These are phyloP conservation scores for Drosophila paramelanica DNA, from an alignment of 2,888 invertebrate genomes.

Conservation along the genomic window DNA sequence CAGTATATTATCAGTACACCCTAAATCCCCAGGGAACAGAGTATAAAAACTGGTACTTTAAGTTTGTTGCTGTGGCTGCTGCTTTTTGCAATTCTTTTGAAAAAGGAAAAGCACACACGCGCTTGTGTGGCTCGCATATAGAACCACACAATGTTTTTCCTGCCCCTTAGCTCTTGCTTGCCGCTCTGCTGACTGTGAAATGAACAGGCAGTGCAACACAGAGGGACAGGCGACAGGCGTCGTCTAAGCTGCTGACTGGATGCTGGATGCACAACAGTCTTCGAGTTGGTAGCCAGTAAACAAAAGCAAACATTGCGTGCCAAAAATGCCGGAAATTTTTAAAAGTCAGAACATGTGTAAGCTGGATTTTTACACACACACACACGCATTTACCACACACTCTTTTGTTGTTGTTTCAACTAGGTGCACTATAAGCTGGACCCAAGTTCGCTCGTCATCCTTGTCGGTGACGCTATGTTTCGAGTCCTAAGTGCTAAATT, in stretches of 20 bases:
- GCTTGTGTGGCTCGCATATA: background rate
- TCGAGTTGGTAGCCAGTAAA: constrained; percentile 65
- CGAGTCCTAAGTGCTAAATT: constrained; percentile 77
- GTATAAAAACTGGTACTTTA: constrained; percentile 12
- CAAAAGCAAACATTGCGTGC: constrained; percentile 79
- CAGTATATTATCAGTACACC: background rate
- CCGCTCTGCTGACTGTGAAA: constrained; percentile 21
- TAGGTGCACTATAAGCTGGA: constrained; percentile 21
- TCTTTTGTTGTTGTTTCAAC: constrained; percentile 26
- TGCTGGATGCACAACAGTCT: constrained; percentile 21
- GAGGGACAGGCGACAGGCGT: background rate
- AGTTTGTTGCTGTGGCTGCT: constrained; percentile 10
- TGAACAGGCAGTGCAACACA: constrained; percentile 25
- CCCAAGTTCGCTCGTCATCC: constrained; percentile 13
- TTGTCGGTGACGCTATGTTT: constrained; percentile 38
- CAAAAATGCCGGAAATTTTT: constrained; percentile 81
- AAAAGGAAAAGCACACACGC: constrained; percentile 18
- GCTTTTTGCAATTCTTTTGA: constrained; percentile 30
- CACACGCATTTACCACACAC: background rate
- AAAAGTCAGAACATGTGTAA: constrained; percentile 80
- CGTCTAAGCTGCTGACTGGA: constrained; percentile 14
- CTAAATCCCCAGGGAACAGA: background rate
- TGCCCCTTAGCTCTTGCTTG: constrained; percentile 1
- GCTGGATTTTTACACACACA: constrained; percentile 64
- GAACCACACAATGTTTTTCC: constrained; percentile 1